Percentiles rank a stretch among this genome's conserved stretches.
These are phyloP conservation scores for Trachymyrmex septentrionalis DNA, from an alignment of 1,140 invertebrate species.

Conservation along the genomic window DNA sequence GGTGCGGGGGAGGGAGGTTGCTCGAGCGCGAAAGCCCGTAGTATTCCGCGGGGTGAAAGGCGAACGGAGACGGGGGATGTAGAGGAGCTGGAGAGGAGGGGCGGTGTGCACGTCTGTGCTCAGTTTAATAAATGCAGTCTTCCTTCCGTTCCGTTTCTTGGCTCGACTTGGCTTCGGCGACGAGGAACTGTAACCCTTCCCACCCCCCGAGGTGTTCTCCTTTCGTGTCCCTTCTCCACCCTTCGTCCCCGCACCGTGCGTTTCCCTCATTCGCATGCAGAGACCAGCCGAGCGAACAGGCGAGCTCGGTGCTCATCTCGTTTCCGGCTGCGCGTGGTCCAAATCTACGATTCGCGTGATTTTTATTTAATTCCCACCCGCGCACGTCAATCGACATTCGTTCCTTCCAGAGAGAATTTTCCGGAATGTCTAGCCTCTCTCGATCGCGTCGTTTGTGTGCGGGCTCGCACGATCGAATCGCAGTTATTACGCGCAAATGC, in stretches of 20 bases:
- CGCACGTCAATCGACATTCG: slow-evolving; percentile 3
- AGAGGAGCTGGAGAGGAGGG: neutral
- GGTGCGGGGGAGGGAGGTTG: slow-evolving; percentile 58
- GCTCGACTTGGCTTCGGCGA: slow-evolving; percentile 76
- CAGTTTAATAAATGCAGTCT: slow-evolving; percentile 83
- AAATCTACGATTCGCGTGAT: slow-evolving; percentile 80
- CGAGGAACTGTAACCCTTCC: slow-evolving; percentile 51
- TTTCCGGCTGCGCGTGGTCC: slow-evolving; percentile 68
- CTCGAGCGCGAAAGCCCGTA: slow-evolving; percentile 35
- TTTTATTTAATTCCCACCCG: slow-evolving; percentile 79
- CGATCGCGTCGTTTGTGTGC: slow-evolving; percentile 2
- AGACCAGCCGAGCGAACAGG: slow-evolving; percentile 62
- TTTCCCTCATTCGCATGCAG: slow-evolving; percentile 80
- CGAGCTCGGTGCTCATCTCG: slow-evolving; percentile 69
- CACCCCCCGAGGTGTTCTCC: slow-evolving; percentile 32
- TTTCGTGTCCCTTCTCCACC: slow-evolving; percentile 3
- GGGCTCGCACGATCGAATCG: slow-evolving; percentile 5
- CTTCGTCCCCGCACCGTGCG: neutral
- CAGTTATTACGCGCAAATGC: neutral
- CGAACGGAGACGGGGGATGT: neutral
- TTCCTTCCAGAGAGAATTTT: slow-evolving; percentile 24
- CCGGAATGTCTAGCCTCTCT: neutral
- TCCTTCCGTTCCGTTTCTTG: slow-evolving; percentile 82
- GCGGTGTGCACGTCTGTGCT: slow-evolving; percentile 74
- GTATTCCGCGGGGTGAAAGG: slow-evolving; percentile 34